Percentiles rank a stretch among this genome's conserved stretches.
phyloP scores from a whole-genome alignment of 2,888 invertebrate species.

The Lamproptera curius region DNA sequence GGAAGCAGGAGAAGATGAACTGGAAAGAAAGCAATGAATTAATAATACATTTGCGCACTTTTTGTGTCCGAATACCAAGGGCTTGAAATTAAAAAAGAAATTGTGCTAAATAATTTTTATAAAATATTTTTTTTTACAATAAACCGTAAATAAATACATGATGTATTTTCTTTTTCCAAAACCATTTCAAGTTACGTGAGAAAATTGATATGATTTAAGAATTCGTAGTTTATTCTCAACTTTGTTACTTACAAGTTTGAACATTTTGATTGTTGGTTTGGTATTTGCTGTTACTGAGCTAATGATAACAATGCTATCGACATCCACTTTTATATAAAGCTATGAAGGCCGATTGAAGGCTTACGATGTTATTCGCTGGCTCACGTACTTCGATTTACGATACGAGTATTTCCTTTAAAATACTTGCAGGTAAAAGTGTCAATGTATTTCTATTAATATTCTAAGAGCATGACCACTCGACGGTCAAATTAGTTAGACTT shows the following conservation, averaged over 20 bases:
- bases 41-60: not conserved
- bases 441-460: slow-evolving; percentile 13
- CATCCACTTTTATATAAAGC: slow-evolving; percentile 41
- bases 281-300: slow-evolving; percentile 32
- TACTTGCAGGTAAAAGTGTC: slow-evolving; percentile 13
- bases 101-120: no score
- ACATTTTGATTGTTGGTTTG: slow-evolving; percentile 33
- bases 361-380: slow-evolving; percentile 33
- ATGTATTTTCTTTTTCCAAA: not conserved
- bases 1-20: slow-evolving; percentile 66
- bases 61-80: no score
- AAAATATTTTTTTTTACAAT: no score
- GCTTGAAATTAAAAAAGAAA: no score
- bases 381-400: slow-evolving; percentile 36
- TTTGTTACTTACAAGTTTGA: slow-evolving; percentile 38
- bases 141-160: not conserved
- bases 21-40: slow-evolving; percentile 36
- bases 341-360: slow-evolving; percentile 42
- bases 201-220: not conserved
- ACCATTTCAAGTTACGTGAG: not conserved
- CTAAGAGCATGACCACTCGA: not conserved
- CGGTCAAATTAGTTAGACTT: not conserved
- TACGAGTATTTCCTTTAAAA: slow-evolving; percentile 21
- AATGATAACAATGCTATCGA: slow-evolving; percentile 37
- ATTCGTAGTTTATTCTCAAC: not conserved